Evolutionary conservation across 2,113 vertebrate species (phyloP).

Genomic region (Addax nasomaculatus): DNA sequence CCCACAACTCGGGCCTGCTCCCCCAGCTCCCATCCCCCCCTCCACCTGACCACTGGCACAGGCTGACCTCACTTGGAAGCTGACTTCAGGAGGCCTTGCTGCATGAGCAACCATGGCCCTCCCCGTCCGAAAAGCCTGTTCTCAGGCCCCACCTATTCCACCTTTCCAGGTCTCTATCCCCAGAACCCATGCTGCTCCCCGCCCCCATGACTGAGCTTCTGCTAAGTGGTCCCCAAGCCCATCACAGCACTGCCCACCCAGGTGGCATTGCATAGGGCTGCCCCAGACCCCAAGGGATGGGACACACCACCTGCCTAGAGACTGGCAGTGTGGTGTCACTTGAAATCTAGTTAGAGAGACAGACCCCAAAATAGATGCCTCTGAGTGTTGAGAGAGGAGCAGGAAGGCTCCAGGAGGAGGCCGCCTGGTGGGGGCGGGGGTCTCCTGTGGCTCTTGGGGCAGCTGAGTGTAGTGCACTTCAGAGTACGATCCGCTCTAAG

Average conservation of each 20-base stretch:
- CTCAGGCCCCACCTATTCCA: neutral
- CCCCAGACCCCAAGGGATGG: neutral
- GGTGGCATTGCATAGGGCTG: neutral
- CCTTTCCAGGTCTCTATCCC: neutral
- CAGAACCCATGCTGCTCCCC: neutral
- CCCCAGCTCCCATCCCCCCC: neutral
- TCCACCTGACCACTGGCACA: neutral
- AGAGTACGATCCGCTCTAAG: neutral
- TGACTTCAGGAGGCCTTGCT: accelerated
- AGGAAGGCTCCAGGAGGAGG: neutral
- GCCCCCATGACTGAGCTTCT: neutral
- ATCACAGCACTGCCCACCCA: neutral
- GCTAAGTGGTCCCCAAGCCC: neutral
- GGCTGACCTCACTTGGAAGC: neutral
- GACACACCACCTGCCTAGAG: neutral
- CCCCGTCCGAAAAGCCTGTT: neutral
- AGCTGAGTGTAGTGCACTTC: neutral
- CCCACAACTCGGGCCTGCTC: neutral
- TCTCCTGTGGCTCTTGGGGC: neutral
- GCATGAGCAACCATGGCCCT: neutral
- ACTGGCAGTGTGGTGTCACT: neutral
- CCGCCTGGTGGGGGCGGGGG: accelerated
- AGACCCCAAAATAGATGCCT: neutral
- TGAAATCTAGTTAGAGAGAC: neutral
- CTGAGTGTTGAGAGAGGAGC: neutral